These are phyloP conservation scores for Tetropium fuscum DNA, from an alignment of 2,888 invertebrate genomes.

Conservation along the genomic window DNA sequence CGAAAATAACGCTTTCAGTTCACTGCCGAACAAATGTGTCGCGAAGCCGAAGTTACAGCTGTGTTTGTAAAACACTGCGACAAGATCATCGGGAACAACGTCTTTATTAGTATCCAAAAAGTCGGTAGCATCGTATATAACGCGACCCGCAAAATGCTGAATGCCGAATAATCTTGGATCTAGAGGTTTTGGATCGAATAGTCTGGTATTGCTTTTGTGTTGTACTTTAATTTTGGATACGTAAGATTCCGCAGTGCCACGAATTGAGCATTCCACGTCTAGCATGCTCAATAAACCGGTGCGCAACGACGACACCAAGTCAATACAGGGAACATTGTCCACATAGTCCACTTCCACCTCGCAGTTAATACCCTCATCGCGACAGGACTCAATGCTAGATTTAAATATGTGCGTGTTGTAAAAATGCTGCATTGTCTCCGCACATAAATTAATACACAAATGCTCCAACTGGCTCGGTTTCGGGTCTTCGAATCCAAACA, in stretches of 20 bases:
- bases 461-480: conserved; percentile 93
- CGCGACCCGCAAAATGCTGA: conserved; percentile 89
- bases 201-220: conserved; percentile 84
- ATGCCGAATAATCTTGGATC: conserved; percentile 89
- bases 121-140: conserved; percentile 89
- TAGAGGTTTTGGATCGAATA: conserved; percentile 82
- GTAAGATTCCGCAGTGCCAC: conserved; percentile 84
- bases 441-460: conserved; percentile 94
- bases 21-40: conserved; percentile 94
- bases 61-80: conserved; percentile 92
- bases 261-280: conserved; percentile 90
- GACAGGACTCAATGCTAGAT: conserved; percentile 91
- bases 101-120: conserved; percentile 94
- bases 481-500: conserved; percentile 97
- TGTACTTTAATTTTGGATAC: conserved; percentile 83
- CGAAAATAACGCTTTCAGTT: conserved; percentile 85
- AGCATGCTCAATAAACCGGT: conserved; percentile 92
- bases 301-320: conserved; percentile 92
- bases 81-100: conserved; percentile 91
- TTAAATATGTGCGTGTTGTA: conserved; percentile 98
- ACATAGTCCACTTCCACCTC: conserved; percentile 94
- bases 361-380: conserved; percentile 91
- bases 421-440: conserved; percentile 98
- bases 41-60: conserved; percentile 97
- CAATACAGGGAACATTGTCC: conserved; percentile 96